Evolutionary conservation across 1,140 invertebrate species (phyloP).

Genomic region (Antheraea pernyi): DNA sequence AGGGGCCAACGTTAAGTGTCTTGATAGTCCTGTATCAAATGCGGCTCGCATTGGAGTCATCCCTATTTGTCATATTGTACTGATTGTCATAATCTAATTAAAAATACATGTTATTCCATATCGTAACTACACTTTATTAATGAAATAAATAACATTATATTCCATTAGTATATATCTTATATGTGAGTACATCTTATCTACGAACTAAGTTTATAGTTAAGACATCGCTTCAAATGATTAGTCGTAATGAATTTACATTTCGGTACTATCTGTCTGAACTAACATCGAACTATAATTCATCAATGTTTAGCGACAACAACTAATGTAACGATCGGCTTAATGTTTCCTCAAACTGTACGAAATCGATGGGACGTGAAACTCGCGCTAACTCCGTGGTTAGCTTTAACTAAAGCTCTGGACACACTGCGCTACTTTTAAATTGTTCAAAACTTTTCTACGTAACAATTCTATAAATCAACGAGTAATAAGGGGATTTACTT

Average conservation of each 20-base stretch:
- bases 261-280: neutral
- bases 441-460: too few species aligned
- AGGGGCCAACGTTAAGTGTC: too few species aligned
- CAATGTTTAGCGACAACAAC: constrained; percentile 2
- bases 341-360: constrained; percentile 11
- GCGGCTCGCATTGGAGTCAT: too few species aligned
- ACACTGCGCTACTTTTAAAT: neutral
- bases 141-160: too few species aligned
- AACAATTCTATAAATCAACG: too few species aligned
- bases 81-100: too few species aligned
- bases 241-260: neutral
- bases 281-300: constrained; percentile 1
- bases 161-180: neutral
- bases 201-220: neutral
- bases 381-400: neutral
- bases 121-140: too few species aligned
- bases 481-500: too few species aligned
- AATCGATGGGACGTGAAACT: constrained; percentile 12
- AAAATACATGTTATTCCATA: too few species aligned
- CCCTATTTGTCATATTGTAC: too few species aligned
- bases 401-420: neutral
- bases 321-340: constrained; percentile 11
- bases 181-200: neutral
- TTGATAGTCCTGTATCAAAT: too few species aligned
- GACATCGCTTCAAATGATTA: neutral